Evolutionary conservation across 2,113 vertebrate genomes (phyloP).

Genomic region (Tragelaphus imberbis): DNA sequence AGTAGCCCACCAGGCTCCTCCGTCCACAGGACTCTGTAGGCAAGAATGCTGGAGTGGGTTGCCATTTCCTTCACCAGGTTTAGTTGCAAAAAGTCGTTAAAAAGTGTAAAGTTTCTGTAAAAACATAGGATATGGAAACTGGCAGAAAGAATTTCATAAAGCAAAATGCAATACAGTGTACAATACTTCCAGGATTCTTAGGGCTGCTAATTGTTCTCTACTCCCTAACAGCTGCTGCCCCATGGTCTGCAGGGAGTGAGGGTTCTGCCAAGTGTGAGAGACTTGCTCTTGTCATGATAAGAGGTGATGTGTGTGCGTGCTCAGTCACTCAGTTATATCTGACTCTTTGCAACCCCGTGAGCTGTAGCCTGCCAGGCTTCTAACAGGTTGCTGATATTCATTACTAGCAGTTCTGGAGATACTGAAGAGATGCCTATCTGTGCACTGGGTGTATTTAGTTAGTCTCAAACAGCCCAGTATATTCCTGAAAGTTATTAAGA

Average conservation of each 20-base stretch:
- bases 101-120: neutral
- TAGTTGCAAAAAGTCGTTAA: neutral
- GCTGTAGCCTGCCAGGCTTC: neutral
- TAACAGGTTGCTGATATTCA: neutral
- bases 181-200: neutral
- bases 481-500: neutral
- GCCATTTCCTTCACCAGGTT: neutral
- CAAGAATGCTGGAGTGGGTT: neutral
- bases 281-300: neutral
- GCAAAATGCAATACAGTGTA: neutral
- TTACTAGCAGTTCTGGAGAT: neutral
- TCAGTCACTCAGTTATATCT: neutral
- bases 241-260: neutral
- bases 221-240: neutral
- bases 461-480: neutral
- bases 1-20: neutral
- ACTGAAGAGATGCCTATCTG: neutral
- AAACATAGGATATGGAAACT: neutral
- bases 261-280: neutral
- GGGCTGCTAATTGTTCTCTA: neutral
- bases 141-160: neutral
- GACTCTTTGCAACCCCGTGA: neutral
- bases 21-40: neutral
- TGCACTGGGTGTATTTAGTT: neutral
- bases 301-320: neutral